phyloP scores from a whole-genome alignment of 2,113 vertebrate genomes.

The Grus americana region DNA sequence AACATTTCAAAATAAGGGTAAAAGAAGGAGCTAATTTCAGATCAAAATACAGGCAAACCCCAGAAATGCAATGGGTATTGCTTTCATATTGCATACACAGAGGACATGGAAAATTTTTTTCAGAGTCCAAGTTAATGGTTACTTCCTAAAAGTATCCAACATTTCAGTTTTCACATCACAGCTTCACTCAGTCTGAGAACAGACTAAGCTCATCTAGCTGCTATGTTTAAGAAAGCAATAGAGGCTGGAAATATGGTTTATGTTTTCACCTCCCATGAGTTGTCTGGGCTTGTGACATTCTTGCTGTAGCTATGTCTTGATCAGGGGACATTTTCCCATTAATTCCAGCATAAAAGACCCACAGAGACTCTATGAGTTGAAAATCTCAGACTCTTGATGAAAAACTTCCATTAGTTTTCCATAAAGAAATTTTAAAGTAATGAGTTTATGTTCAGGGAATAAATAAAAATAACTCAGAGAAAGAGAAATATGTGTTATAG shows the following conservation, averaged over 20 bases:
- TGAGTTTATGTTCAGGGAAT: background rate
- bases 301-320: background rate
- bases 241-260: background rate
- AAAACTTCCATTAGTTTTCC: background rate
- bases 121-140: background rate
- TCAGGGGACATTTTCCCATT: background rate
- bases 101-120: background rate
- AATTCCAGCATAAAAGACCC: background rate
- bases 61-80: background rate
- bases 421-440: background rate
- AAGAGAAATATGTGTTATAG: background rate
- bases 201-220: background rate
- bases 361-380: background rate
- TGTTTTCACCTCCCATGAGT: background rate
- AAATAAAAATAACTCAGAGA: background rate
- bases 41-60: background rate
- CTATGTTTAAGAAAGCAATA: background rate
- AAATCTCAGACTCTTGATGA: background rate
- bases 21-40: background rate
- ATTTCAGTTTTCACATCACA: background rate
- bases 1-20: background rate
- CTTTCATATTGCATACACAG: background rate
- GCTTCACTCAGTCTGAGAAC: background rate
- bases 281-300: background rate
- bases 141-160: background rate